Base-by-base conservation (phyloP, 1,140 invertebrate genomes). In the Euwallacea similis region DNA sequence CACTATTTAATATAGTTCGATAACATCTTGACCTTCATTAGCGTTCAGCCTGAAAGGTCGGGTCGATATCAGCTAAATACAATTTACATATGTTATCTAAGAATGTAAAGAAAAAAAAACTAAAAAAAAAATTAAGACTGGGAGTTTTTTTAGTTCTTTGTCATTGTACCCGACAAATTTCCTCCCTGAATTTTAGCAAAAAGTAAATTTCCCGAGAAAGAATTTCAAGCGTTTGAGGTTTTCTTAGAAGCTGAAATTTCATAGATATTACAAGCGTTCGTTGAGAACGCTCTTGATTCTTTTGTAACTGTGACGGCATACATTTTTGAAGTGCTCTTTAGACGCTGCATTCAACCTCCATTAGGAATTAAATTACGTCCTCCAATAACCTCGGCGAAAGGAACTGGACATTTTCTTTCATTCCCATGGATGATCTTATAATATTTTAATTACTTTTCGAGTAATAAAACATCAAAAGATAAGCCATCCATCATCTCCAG, bases 281-380 rank as follows among this genome's bases (percentile, higher is more conserved):
- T 33, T 41, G 58, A 71, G 69, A 71, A 71, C 65, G 69, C 62
- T 71, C 62, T 60, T 59, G 69, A 65, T 66, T 71, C 63, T 66
- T 33, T 71, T 71, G 69, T 66, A 60, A 71, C 69, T 64, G 54
- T 66, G 62, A 33, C 69, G 63, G 69, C 69, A 60, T 58, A 63
- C 65, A 71, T 71, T 71, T 71, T 58, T 71, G 43, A 54, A 71
- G 69, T 71, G 63, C 60, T 60, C 69, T 66, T 66, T 66, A 71
- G 42, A 58, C 62, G 61, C 50, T 42, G 69, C 42, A 7, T 71
- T 66, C 55, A 62, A 47, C 69, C 60, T 71, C 43, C 63, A 71
- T 71, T 71, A 60, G 15, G 56, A 66, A 71, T 71, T 50, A 71
- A 71, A 58, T 66, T 71, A 71, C 62, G 33, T 41, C 54, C 54